Evolutionary conservation across 2,113 vertebrate species (phyloP).

Genomic region (Istiophorus platypterus): DNA sequence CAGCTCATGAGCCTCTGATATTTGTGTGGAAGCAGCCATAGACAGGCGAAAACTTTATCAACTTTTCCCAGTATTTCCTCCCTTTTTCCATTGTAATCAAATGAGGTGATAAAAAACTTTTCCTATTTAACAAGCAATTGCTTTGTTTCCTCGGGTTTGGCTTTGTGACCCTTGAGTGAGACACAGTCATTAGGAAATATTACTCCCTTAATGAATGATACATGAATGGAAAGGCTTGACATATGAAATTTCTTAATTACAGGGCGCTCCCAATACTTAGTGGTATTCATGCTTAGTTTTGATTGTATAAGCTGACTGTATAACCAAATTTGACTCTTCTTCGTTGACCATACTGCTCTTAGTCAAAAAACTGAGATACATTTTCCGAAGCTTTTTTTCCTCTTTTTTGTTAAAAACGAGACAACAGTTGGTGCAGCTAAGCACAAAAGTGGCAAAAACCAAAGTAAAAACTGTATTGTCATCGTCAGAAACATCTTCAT

Average conservation of each 20-base stretch:
- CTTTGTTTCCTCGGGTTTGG: slow-evolving; percentile 45
- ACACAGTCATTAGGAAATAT: slow-evolving; percentile 39
- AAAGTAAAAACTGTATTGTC: not conserved
- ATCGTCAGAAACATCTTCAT: slow-evolving; percentile 12
- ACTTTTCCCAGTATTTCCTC: slow-evolving; percentile 46
- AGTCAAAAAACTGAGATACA: slow-evolving; percentile 5
- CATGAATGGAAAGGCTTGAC: slow-evolving; percentile 36
- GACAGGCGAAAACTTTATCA: slow-evolving; percentile 43
- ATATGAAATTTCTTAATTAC: slow-evolving; percentile 45
- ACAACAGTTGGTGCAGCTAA: not conserved
- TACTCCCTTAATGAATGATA: slow-evolving; percentile 29
- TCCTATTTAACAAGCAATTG: slow-evolving; percentile 31
- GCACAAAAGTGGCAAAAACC: slow-evolving; percentile 9
- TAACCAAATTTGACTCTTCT: not conserved
- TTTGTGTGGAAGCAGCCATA: slow-evolving; percentile 37
- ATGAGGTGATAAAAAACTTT: slow-evolving; percentile 24
- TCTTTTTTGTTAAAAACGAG: slow-evolving; percentile 15
- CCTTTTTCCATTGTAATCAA: slow-evolving; percentile 34
- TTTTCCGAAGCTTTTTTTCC: not conserved
- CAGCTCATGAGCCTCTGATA: slow-evolving; percentile 9
- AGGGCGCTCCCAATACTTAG: slow-evolving; percentile 6
- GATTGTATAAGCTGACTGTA: not conserved
- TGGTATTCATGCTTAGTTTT: slow-evolving; percentile 19
- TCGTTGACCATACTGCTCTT: slow-evolving; percentile 3
- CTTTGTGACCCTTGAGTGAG: slow-evolving; percentile 7